These are phyloP conservation scores for Helicorthomorpha holstii DNA, from an alignment of 1,140 invertebrate species.

Conservation along the genomic window DNA sequence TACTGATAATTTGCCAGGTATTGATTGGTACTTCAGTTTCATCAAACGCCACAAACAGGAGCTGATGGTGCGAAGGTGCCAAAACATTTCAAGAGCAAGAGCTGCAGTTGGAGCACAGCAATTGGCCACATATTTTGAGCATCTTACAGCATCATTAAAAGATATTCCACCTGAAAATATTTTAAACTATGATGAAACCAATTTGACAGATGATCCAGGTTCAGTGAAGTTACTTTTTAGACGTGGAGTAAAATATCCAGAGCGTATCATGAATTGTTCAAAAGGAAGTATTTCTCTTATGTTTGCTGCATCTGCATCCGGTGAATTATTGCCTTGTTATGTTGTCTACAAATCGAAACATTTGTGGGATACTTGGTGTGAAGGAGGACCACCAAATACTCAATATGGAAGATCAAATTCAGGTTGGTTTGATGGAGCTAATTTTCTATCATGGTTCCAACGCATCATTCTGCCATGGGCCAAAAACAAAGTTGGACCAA, in stretches of 20 bases:
- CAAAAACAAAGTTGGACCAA: slow-evolving; percentile 15
- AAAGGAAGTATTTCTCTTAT: slow-evolving; percentile 17
- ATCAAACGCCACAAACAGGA: slow-evolving; percentile 3
- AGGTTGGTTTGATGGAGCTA: slow-evolving; percentile 22
- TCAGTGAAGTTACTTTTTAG: slow-evolving; percentile 19
- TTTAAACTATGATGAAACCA: slow-evolving; percentile 28
- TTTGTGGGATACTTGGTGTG: slow-evolving; percentile 19
- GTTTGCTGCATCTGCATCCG: slow-evolving; percentile 4
- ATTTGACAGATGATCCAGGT: slow-evolving; percentile 25
- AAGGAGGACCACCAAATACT: slow-evolving; percentile 16
- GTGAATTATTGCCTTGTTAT: slow-evolving; percentile 19
- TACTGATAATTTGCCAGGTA: slow-evolving; percentile 9
- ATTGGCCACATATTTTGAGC: slow-evolving; percentile 14
- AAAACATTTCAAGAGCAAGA: background rate
- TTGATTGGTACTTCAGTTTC: slow-evolving; percentile 4
- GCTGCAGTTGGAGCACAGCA: slow-evolving; percentile 12
- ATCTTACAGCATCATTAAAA: slow-evolving; percentile 17
- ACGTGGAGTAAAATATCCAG: slow-evolving; percentile 21
- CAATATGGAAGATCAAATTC: slow-evolving; percentile 18
- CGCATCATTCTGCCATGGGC: slow-evolving; percentile 14
- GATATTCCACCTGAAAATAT: slow-evolving; percentile 20
- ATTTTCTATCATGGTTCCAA: slow-evolving; percentile 21
- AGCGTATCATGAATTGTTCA: slow-evolving; percentile 20
- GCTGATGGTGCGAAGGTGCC: slow-evolving; percentile 11
- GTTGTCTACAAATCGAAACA: slow-evolving; percentile 22